Evolutionary conservation across 2,113 vertebrate species (phyloP).

Genomic region (Phoenicopterus ruber): DNA sequence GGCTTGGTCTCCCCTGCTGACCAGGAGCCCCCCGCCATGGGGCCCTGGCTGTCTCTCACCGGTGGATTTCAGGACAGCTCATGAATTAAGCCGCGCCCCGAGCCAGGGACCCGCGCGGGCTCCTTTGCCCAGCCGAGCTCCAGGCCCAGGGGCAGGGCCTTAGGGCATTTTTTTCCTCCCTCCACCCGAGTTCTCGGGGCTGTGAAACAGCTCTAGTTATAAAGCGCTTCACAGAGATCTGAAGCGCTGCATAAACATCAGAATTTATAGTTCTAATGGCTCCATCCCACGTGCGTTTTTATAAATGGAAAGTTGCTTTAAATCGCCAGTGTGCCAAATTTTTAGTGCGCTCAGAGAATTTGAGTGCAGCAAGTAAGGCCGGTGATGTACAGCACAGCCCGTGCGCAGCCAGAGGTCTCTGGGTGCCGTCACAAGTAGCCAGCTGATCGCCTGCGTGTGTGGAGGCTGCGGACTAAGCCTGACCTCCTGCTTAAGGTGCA

Average conservation of each 20-base stretch:
- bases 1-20: not conserved
- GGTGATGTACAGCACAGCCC: not conserved
- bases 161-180: not conserved
- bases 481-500: not conserved
- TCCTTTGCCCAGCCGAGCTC: not conserved
- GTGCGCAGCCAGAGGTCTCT: not conserved
- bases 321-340: not conserved
- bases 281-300: not conserved
- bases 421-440: not conserved
- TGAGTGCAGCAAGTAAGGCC: not conserved
- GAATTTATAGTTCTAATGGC: not conserved
- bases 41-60: not conserved
- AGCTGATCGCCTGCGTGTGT: no score
- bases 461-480: not conserved
- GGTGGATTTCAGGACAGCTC: not conserved
- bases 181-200: fast-evolving
- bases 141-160: not conserved
- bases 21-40: not conserved
- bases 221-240: fast-evolving
- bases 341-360: not conserved
- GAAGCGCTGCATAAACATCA: not conserved
- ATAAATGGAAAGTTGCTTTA: not conserved
- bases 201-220: not conserved
- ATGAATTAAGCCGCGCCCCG: fast-evolving
- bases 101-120: fast-evolving